A percentile compares a stretch with the other conserved stretches of the same genome.
Conservation (phyloP, 2,888 invertebrate genomes). For the Cantharis rufa region DNA sequence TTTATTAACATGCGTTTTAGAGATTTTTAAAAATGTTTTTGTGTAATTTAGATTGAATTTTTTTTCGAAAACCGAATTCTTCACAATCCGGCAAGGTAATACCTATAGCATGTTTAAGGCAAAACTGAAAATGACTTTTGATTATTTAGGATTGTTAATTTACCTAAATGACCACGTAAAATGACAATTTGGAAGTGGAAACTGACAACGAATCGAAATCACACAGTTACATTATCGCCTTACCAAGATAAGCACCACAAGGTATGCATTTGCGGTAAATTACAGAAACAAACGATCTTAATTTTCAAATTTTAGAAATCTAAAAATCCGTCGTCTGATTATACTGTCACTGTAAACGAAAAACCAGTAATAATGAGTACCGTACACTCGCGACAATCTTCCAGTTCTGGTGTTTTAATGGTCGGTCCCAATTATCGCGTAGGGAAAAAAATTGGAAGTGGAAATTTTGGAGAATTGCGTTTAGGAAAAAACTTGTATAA, state of each 20-base stretch:
- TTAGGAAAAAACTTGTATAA: conserved; percentile 99
- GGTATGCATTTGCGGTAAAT: not conserved
- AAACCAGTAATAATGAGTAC: conserved; percentile 27
- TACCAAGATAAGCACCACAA: not conserved
- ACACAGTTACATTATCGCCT: not conserved
- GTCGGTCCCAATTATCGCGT: conserved; percentile 99
- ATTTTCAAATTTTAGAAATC: not conserved
- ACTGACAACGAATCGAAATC: conserved; percentile 4
- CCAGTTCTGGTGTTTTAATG: conserved; percentile 91
- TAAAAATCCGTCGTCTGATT: not conserved
- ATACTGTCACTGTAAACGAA: not conserved
- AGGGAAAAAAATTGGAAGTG: conserved; percentile 99
- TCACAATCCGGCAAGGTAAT: not conserved
- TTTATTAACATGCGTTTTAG: not conserved
- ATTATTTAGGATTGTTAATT: not conserved
- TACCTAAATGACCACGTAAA: not conserved
- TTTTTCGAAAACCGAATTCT: not conserved
- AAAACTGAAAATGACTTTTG: not conserved
- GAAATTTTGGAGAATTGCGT: conserved; percentile 98
- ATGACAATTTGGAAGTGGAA: conserved; percentile 21
- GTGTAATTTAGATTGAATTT: not conserved
- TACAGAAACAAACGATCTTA: not conserved
- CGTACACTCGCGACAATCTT: conserved; percentile 82
- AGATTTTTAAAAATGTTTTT: not conserved
- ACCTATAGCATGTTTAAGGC: not conserved